Percentiles rank a stretch among this genome's conserved stretches.
Conservation (phyloP, 2,113 vertebrate genomes). For the Sapajus apella region DNA sequence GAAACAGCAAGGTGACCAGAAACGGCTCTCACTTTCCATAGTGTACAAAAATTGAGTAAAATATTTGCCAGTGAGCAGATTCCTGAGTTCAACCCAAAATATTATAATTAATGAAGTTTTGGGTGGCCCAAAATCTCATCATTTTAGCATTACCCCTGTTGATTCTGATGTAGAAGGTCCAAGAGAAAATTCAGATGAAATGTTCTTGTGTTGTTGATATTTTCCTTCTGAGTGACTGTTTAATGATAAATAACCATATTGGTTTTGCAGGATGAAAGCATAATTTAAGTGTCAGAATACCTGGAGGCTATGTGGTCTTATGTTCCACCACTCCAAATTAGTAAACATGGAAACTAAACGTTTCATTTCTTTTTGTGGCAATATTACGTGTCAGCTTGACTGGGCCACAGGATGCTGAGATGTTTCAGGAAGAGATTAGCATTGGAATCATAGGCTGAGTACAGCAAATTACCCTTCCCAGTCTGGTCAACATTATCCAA, state of each 20-base stretch:
- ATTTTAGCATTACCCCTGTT: neutral
- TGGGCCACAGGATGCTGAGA: neutral
- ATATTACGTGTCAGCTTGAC: neutral
- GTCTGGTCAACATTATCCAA: neutral
- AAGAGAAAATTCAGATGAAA: conserved; percentile 23
- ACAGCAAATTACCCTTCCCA: neutral
- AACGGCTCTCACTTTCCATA: neutral
- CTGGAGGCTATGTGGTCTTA: neutral
- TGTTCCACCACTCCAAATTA: neutral
- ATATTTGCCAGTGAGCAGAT: neutral
- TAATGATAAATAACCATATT: conserved; percentile 50
- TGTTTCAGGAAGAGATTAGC: neutral
- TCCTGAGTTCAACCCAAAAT: neutral
- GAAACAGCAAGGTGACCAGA: neutral
- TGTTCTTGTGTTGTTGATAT: neutral
- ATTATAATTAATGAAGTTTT: neutral
- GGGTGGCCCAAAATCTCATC: neutral
- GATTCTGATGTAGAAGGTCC: neutral
- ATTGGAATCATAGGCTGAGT: neutral
- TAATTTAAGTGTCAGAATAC: neutral
- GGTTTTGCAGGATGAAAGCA: neutral
- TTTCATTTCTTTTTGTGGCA: neutral
- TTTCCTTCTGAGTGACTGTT: conserved; percentile 7
- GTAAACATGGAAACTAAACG: neutral
- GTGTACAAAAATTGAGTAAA: neutral